phyloP scores from a whole-genome alignment of 2,797 vertebrate genomes.

The Sphenodon punctatus region DNA sequence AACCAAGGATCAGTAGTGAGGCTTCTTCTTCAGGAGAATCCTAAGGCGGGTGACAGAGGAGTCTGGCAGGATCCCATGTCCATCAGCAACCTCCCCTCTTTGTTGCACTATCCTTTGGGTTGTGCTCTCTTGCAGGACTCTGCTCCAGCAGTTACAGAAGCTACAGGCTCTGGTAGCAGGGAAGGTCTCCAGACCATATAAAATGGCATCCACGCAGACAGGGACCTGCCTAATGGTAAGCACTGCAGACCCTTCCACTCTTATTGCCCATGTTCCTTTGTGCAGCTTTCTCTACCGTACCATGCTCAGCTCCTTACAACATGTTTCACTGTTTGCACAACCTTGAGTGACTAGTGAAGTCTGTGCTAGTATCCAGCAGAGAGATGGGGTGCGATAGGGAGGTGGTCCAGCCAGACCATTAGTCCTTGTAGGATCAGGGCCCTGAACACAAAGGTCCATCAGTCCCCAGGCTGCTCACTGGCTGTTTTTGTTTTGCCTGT shows the following conservation, averaged over 20 bases:
- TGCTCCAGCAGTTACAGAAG: constrained; percentile 97
- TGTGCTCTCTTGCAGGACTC: constrained; percentile 81
- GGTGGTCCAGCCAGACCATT: no score
- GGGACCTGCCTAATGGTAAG: constrained; percentile 96
- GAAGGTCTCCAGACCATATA: constrained; percentile 93
- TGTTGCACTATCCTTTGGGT: constrained; percentile 12
- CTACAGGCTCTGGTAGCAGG: constrained; percentile 93
- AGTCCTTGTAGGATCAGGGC: no score
- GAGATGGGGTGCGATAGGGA: neutral
- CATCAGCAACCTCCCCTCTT: neutral
- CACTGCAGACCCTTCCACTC: neutral
- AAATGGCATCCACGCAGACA: constrained; percentile 96
- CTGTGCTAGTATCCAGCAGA: neutral
- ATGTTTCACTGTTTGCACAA: neutral
- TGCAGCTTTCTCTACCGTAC: neutral
- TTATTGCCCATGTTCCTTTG: neutral
- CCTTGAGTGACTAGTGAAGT: neutral
- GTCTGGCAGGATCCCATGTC: neutral
- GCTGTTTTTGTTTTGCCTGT: no score
- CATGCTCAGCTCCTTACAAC: neutral
- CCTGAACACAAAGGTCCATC: no score
- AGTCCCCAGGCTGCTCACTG: no score
- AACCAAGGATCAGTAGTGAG: neutral
- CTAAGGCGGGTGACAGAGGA: neutral
- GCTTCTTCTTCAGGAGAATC: neutral